Evolutionary conservation across 2,797 vertebrate genomes (phyloP).

Genomic region (Lacerta viridis): DNA sequence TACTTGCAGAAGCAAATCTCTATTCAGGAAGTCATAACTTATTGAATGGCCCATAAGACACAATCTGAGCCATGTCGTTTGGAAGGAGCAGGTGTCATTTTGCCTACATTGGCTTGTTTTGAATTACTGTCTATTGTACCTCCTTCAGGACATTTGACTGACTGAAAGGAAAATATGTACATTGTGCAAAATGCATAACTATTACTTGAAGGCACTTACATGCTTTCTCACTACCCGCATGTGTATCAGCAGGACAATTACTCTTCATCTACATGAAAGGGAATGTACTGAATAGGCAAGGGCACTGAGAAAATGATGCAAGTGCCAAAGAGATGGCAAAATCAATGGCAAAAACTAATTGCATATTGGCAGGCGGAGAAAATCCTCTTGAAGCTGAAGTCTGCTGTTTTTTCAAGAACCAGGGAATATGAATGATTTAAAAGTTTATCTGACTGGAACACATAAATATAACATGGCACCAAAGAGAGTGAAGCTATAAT

Average conservation of each 20-base stretch:
- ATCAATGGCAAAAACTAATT: conserved; percentile 53
- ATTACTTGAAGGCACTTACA: conserved; percentile 25
- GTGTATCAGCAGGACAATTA: conserved; percentile 22
- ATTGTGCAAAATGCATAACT: conserved; percentile 23
- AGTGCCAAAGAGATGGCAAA: conserved; percentile 49
- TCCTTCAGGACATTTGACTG: conserved; percentile 15
- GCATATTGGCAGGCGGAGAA: conserved; percentile 38
- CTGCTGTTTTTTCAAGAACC: conserved; percentile 29
- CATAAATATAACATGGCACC: conserved; percentile 28
- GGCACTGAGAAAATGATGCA: conserved; percentile 40
- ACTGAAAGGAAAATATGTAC: conserved; percentile 45
- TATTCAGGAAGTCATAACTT: background rate
- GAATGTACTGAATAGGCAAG: conserved; percentile 33
- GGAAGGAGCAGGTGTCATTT: background rate
- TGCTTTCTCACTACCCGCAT: conserved; percentile 21
- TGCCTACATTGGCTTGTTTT: conserved; percentile 7
- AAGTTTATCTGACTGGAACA: conserved; percentile 30
- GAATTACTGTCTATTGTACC: conserved; percentile 25
- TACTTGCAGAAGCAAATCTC: background rate
- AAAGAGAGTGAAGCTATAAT: conserved; percentile 43
- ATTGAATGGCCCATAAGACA: background rate
- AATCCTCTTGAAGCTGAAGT: background rate
- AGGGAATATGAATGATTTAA: conserved; percentile 10
- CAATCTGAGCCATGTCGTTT: conserved; percentile 12
- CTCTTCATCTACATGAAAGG: conserved; percentile 37